These are phyloP conservation scores for Medauroidea extradentata DNA, from an alignment of 1,140 invertebrate species.

Conservation along the genomic window DNA sequence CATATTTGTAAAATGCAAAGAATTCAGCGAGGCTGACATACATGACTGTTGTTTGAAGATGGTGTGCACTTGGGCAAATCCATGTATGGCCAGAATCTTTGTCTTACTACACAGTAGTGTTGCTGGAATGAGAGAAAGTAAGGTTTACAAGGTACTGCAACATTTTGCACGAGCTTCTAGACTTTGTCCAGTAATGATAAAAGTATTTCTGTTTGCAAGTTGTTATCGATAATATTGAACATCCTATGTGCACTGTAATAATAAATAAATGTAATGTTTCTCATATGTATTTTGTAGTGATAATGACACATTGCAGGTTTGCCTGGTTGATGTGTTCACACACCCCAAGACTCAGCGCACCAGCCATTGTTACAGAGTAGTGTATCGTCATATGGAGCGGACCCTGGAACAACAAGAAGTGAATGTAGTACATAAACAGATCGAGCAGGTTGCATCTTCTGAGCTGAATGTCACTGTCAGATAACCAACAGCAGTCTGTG, in stretches of 20 bases:
- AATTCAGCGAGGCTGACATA: too few species aligned
- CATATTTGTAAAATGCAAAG: too few species aligned
- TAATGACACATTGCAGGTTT: slow-evolving; percentile 69
- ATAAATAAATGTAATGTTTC: neutral
- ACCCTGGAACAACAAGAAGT: slow-evolving; percentile 86
- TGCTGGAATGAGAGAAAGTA: too few species aligned
- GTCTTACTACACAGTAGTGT: too few species aligned
- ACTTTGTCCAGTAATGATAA: neutral
- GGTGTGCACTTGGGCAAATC: too few species aligned
- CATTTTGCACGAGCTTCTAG: too few species aligned
- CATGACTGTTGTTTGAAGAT: too few species aligned
- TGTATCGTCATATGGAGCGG: slow-evolving; percentile 90
- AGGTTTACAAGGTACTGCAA: too few species aligned
- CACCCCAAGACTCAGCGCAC: slow-evolving; percentile 78
- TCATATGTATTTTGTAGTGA: slow-evolving; percentile 5
- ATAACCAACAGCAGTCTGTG: too few species aligned
- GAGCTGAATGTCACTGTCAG: slow-evolving; percentile 51
- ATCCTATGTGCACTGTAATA: neutral
- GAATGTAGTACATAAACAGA: slow-evolving; percentile 75
- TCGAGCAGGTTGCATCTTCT: slow-evolving; percentile 56
- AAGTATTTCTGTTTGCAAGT: too few species aligned
- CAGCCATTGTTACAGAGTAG: slow-evolving; percentile 90
- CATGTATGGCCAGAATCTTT: too few species aligned
- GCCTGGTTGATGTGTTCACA: slow-evolving; percentile 80
- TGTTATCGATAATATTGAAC: too few species aligned